phyloP scores from a whole-genome alignment of 2,113 vertebrate genomes.

The Rhinoptilus africanus region DNA sequence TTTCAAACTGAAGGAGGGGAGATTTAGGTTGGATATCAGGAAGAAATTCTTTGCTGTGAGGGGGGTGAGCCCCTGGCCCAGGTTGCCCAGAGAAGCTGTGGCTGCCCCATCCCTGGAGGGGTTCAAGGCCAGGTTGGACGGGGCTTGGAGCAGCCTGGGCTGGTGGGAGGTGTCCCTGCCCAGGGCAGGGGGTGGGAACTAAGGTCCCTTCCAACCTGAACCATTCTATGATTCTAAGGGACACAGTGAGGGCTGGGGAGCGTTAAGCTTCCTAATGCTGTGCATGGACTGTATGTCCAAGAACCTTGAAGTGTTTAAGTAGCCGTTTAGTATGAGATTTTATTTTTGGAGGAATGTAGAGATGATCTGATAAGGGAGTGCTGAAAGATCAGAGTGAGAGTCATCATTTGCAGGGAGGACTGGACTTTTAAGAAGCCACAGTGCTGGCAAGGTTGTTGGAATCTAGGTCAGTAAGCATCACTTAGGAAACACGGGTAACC shows the following conservation, averaged over 20 bases:
- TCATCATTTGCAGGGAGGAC: background rate
- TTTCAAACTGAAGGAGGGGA: too few relatives aligned
- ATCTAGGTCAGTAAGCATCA: constrained; percentile 24
- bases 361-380: background rate
- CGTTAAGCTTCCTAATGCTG: background rate
- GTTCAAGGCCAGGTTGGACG: too few relatives aligned
- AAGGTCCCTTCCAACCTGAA: too few relatives aligned
- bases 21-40: too few relatives aligned
- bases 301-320: background rate
- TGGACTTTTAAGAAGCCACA: background rate
- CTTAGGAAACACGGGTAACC: background rate
- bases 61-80: too few relatives aligned
- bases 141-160: too few relatives aligned
- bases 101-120: too few relatives aligned
- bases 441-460: background rate
- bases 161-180: too few relatives aligned
- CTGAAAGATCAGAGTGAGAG: background rate
- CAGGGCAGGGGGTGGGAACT: too few relatives aligned
- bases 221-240: background rate
- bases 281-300: accelerated
- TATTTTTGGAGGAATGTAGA: background rate
- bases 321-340: background rate
- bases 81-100: too few relatives aligned
- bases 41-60: too few relatives aligned
- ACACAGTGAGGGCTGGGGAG: background rate